phyloP scores from a whole-genome alignment of 2,797 vertebrate genomes.

The Macrochelys suwanniensis region DNA sequence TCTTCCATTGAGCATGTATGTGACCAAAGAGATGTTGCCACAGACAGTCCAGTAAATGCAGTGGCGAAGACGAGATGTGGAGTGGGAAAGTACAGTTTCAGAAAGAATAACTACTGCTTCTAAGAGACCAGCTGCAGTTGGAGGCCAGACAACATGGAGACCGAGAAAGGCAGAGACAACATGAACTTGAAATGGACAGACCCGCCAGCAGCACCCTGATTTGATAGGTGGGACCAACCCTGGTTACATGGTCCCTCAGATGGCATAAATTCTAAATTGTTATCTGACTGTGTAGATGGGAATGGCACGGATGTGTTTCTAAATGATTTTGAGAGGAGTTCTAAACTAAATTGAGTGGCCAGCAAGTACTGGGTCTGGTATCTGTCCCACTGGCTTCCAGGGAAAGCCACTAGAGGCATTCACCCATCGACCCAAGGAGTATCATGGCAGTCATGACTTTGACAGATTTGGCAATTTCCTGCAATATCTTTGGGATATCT shows the following conservation, averaged over 20 bases:
- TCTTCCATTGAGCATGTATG: neutral
- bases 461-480: neutral
- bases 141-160: neutral
- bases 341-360: neutral
- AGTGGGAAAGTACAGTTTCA: neutral
- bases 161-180: neutral
- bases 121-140: neutral
- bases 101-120: neutral
- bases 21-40: neutral
- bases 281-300: neutral
- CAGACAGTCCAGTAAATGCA: neutral
- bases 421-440: neutral
- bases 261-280: neutral
- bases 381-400: neutral
- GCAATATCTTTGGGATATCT: neutral
- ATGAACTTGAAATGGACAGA: neutral
- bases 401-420: neutral
- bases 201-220: neutral
- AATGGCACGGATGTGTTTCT: neutral
- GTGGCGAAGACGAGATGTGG: neutral
- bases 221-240: neutral
- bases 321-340: too few relatives aligned
- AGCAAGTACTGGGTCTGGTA: neutral
- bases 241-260: neutral
- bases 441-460: neutral